Conservation (phyloP, 2,888 invertebrate genomes). For the Nycteola revayana region DNA sequence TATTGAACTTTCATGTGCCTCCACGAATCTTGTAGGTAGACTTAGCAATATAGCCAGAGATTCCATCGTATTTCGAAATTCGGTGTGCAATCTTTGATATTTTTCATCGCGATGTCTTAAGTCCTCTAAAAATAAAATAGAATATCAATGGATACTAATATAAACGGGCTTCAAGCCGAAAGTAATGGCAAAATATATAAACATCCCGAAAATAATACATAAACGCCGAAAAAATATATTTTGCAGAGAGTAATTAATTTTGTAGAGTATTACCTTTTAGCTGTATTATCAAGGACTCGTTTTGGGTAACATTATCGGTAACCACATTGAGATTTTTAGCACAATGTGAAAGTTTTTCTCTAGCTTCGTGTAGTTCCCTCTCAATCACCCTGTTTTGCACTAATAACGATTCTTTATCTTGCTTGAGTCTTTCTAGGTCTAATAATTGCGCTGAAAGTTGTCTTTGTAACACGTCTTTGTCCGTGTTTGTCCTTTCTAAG, state of each 20-base stretch:
- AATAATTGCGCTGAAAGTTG: conserved; percentile 87
- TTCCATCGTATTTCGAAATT: conserved; percentile 86
- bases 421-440: conserved; percentile 87
- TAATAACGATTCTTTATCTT: conserved; percentile 89
- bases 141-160: background rate
- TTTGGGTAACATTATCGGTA: conserved; percentile 85
- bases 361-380: conserved; percentile 86
- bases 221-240: background rate
- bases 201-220: background rate
- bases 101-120: conserved; percentile 86
- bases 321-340: conserved; percentile 85
- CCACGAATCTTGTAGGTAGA: conserved; percentile 87
- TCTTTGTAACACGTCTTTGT: conserved; percentile 88
- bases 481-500: conserved; percentile 83
- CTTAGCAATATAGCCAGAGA: conserved; percentile 87
- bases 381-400: conserved; percentile 88
- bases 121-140: conserved; percentile 79
- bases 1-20: conserved; percentile 89
- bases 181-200: no score
- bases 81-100: conserved; percentile 84
- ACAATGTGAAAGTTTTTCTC: conserved; percentile 85
- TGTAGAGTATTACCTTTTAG: conserved; percentile 83
- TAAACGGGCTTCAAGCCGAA: no score
- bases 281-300: conserved; percentile 85
- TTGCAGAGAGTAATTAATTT: background rate